Conservation (phyloP, 1,140 invertebrate species). For the Megalopta genalis region DNA sequence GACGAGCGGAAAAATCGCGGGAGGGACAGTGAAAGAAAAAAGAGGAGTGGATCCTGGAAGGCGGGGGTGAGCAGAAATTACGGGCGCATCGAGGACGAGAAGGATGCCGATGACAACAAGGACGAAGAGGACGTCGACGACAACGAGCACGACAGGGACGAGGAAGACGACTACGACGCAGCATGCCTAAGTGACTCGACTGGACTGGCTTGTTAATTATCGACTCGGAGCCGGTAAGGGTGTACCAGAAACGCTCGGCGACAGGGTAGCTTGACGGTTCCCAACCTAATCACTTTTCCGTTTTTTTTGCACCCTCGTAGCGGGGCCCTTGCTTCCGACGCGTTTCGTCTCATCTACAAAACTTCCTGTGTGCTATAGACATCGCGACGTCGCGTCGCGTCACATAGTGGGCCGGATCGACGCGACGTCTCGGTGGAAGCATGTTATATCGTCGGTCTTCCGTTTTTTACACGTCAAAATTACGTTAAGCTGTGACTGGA, state of each 20-base stretch:
- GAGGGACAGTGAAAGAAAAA: background rate
- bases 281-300: conserved; percentile 75
- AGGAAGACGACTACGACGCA: conserved; percentile 34
- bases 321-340: conserved; percentile 71
- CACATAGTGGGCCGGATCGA: background rate
- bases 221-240: conserved; percentile 64
- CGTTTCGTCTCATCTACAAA: conserved; percentile 65
- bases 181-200: conserved; percentile 59
- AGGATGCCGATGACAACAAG: conserved; percentile 13
- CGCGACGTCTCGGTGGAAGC: no score
- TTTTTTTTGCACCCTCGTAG: conserved; percentile 52
- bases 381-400: conserved; percentile 7
- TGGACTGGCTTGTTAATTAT: conserved; percentile 75
- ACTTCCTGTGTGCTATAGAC: conserved; percentile 4
- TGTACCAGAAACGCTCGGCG: conserved; percentile 45
- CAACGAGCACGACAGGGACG: background rate
- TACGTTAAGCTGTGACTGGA: no score
- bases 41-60: background rate
- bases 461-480: no score
- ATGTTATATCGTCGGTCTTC: no score
- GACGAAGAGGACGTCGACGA: conserved; percentile 12
- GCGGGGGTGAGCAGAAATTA: conserved; percentile 12
- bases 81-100: conserved; percentile 9
- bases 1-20: background rate
- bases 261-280: conserved; percentile 46